These are phyloP conservation scores for Aeoliscus strigatus DNA, from an alignment of 2,797 vertebrate genomes.

Conservation along the genomic window DNA sequence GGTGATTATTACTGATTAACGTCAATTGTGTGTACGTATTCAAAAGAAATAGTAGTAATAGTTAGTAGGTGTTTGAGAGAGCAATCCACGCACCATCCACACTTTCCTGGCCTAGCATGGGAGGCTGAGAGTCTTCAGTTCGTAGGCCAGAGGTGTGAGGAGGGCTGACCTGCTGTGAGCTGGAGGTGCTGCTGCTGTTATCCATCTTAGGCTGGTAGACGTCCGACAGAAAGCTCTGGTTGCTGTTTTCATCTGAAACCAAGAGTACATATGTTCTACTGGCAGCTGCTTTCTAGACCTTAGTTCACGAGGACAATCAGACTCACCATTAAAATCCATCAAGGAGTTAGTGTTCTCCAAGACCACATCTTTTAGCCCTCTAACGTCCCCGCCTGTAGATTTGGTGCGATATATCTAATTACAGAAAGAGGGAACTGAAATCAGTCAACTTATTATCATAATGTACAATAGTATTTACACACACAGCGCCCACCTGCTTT, in stretches of 20 bases:
- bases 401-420: slow-evolving; percentile 91
- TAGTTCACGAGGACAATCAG: too few species aligned
- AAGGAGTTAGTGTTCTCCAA: slow-evolving; percentile 86
- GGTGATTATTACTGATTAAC: neutral
- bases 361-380: slow-evolving; percentile 85
- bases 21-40: neutral
- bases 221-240: slow-evolving; percentile 95
- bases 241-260: slow-evolving; percentile 94
- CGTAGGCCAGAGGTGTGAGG: slow-evolving; percentile 85
- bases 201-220: slow-evolving; percentile 93
- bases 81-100: slow-evolving; percentile 81
- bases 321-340: slow-evolving; percentile 92
- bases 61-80: neutral
- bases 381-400: slow-evolving; percentile 73
- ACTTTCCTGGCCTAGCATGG: slow-evolving; percentile 93
- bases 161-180: slow-evolving; percentile 88
- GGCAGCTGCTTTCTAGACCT: neutral
- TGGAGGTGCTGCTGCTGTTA: slow-evolving; percentile 95
- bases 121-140: slow-evolving; percentile 92
- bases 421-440: slow-evolving; percentile 8
- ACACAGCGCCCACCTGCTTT: slow-evolving; percentile 82
- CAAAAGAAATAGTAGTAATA: too few species aligned
- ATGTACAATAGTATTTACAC: neutral
- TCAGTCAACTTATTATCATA: neutral
- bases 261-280: slow-evolving; percentile 1